A percentile compares a stretch with the other conserved stretches of the same genome.
phyloP scores from a whole-genome alignment of 2,113 vertebrate species.

The Thomomys bottae region DNA sequence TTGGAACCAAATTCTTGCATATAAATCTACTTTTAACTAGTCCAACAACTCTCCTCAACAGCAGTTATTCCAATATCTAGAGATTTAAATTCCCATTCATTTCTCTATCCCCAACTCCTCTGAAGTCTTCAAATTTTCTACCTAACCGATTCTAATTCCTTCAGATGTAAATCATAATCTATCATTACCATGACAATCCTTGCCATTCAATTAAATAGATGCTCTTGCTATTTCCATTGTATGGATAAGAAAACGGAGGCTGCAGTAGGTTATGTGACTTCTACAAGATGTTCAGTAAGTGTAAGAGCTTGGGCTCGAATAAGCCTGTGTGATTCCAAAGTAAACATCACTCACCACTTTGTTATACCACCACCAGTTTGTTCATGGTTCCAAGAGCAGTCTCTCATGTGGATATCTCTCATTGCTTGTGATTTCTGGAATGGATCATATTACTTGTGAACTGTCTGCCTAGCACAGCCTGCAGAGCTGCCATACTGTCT shows the following conservation, averaged over 20 bases:
- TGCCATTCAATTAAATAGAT: background rate
- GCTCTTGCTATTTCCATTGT: background rate
- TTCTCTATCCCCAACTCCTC: background rate
- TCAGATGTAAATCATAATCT: background rate
- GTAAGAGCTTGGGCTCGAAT: background rate
- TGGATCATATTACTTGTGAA: background rate
- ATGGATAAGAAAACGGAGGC: background rate
- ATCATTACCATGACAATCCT: background rate
- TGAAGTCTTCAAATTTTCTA: background rate
- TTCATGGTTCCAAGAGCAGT: background rate
- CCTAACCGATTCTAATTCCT: background rate
- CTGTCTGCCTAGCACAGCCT: background rate
- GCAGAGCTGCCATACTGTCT: background rate
- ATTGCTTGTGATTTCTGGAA: background rate
- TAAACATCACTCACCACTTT: background rate
- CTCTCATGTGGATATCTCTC: background rate
- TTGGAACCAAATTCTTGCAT: background rate
- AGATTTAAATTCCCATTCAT: background rate
- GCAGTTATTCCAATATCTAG: background rate
- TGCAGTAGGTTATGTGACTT: background rate
- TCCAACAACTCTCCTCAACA: background rate
- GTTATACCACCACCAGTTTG: too few species aligned
- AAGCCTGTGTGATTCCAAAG: background rate
- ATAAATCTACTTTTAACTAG: background rate
- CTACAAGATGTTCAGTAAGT: background rate